These are phyloP conservation scores for Lucilia sericata DNA, from an alignment of 1,140 invertebrate species.

Conservation along the genomic window DNA sequence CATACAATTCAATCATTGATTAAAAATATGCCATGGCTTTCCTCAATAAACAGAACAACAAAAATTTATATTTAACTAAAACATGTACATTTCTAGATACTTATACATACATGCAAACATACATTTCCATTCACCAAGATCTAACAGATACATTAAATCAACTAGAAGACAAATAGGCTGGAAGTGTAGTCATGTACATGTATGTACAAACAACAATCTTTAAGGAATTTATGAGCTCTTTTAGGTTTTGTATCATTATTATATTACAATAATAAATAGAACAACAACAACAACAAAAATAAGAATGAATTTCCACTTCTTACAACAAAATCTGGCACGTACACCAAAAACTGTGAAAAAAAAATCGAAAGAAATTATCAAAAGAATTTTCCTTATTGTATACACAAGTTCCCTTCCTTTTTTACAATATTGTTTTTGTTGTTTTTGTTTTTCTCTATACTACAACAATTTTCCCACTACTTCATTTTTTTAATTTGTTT, in stretches of 20 bases:
- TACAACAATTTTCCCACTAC: not conserved
- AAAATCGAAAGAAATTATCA: not conserved
- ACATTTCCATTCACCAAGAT: no score
- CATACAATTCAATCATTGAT: not conserved
- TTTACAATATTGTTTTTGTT: not conserved
- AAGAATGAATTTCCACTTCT: not conserved
- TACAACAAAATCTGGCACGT: not conserved
- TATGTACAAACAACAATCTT: not conserved
- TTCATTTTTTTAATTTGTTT: no score
- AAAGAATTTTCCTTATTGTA: not conserved
- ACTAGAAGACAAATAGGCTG: not conserved
- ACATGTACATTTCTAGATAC: no score
- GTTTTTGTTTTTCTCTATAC: not conserved
- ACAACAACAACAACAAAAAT: not conserved
- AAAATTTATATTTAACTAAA: no score
- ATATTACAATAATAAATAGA: not conserved
- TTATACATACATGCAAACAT: no score
- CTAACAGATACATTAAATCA: no score
- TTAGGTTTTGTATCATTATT: not conserved
- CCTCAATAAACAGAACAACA: no score
- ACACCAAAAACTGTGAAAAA: not conserved
- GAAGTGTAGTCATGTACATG: not conserved
- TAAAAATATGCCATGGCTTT: not conserved
- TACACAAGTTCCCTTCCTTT: not conserved
- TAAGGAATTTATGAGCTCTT: not conserved